Evolutionary conservation across 2,797 vertebrate species (phyloP).

Genomic region (Strix occidentalis): DNA sequence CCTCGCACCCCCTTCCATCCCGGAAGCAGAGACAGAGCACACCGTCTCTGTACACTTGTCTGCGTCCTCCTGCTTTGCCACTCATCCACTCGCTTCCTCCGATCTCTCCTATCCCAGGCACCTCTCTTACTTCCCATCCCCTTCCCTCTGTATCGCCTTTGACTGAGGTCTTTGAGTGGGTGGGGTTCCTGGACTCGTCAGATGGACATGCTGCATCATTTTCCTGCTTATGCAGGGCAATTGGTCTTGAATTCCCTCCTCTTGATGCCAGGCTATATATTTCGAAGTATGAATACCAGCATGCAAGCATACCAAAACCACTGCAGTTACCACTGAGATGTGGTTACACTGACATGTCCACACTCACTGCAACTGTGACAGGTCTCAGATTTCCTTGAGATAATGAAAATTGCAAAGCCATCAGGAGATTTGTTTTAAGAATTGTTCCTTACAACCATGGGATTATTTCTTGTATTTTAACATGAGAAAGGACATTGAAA

Average conservation of each 20-base stretch:
- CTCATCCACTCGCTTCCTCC: neutral
- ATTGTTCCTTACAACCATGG: neutral
- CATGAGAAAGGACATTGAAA: neutral
- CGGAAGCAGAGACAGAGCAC: neutral
- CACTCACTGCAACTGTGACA: rapidly evolving
- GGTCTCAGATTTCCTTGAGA: neutral
- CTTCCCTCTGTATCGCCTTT: neutral
- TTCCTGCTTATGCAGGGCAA: neutral
- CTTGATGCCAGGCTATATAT: neutral
- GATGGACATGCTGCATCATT: rapidly evolving
- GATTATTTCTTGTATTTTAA: neutral
- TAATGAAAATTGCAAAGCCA: neutral
- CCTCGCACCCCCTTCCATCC: neutral
- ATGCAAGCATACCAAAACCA: neutral
- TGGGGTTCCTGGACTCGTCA: neutral
- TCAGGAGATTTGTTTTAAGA: neutral
- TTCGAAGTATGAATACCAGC: neutral
- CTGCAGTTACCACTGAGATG: neutral
- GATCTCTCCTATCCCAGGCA: neutral
- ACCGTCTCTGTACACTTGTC: neutral
- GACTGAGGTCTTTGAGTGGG: neutral
- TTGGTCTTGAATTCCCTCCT: neutral
- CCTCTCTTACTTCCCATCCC: neutral
- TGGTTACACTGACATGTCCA: neutral
- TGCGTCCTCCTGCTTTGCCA: neutral